phyloP scores from a whole-genome alignment of 2,888 invertebrate genomes.

The Heliconius cydno region DNA sequence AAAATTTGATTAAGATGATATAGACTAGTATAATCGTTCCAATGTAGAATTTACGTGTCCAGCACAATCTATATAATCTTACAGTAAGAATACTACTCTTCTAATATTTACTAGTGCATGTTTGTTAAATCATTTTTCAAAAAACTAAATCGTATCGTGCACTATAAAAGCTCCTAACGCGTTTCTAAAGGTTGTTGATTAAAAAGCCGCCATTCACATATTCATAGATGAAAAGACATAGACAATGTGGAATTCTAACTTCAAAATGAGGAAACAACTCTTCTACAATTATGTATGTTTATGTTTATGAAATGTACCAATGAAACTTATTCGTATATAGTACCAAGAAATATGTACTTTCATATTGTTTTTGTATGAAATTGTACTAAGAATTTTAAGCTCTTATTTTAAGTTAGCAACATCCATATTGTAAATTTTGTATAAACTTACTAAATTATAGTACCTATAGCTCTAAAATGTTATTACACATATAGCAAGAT shows the following conservation, averaged over 20 bases:
- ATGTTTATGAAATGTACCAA: slow-evolving; percentile 16
- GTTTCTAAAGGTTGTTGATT: slow-evolving; percentile 31
- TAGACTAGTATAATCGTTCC: too few relatives aligned
- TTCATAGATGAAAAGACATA: slow-evolving; percentile 28
- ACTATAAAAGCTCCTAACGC: slow-evolving; percentile 8
- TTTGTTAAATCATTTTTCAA: not conserved
- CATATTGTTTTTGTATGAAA: not conserved
- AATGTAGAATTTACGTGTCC: not conserved
- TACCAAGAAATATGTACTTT: not conserved
- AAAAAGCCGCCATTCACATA: slow-evolving; percentile 22
- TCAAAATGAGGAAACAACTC: slow-evolving; percentile 20
- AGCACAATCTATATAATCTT: not conserved
- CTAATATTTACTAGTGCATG: not conserved
- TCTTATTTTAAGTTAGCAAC: not conserved
- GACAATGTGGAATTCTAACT: slow-evolving; percentile 23
- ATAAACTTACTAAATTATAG: too few relatives aligned
- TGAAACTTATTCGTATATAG: not conserved
- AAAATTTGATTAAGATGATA: too few relatives aligned
- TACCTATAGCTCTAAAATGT: too few relatives aligned
- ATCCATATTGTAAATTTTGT: too few relatives aligned
- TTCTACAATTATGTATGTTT: not conserved
- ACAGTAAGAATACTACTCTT: not conserved
- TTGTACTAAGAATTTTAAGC: not conserved
- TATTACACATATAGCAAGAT: too few relatives aligned
- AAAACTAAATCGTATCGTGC: slow-evolving; percentile 19